These are phyloP conservation scores for Himalopsyche anomala DNA, from an alignment of 2,888 invertebrate species.

Conservation along the genomic window DNA sequence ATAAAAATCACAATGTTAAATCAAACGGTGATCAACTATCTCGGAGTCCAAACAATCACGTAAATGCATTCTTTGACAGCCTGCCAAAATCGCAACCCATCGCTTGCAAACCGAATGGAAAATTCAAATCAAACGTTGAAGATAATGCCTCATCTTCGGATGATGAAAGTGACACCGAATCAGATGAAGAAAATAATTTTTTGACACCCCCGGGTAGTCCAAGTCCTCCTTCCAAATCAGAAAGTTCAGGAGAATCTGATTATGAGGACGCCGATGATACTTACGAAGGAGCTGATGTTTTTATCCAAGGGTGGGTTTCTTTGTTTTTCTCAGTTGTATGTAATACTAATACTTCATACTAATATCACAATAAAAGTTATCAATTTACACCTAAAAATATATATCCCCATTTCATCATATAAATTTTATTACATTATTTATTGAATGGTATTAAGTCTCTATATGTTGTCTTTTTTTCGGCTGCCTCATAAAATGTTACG, in stretches of 20 bases:
- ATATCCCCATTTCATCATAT: too few species aligned
- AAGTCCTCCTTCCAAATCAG: conserved; percentile 63
- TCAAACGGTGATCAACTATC: conserved; percentile 37
- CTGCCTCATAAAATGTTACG: too few species aligned
- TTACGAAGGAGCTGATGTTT: conserved; percentile 74
- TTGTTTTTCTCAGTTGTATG: background rate
- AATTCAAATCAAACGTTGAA: conserved; percentile 5
- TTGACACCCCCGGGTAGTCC: conserved; percentile 80
- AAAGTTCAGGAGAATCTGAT: conserved; percentile 68
- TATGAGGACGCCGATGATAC: conserved; percentile 71
- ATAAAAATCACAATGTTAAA: conserved; percentile 55
- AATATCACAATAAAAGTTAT: too few species aligned
- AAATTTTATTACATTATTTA: too few species aligned
- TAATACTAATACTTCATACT: too few species aligned
- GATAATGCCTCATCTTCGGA: conserved; percentile 71
- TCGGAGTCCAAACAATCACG: conserved; percentile 36
- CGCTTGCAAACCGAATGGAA: background rate
- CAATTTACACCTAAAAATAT: too few species aligned
- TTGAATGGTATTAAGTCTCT: too few species aligned
- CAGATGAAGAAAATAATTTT: conserved; percentile 75
- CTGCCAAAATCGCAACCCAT: background rate
- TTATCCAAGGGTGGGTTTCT: conserved; percentile 81
- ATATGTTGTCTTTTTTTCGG: too few species aligned
- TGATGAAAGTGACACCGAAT: conserved; percentile 70
- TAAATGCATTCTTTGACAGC: background rate